Evolutionary conservation across 1,140 invertebrate genomes (phyloP).

Genomic region (Cataglyphis hispanica): DNA sequence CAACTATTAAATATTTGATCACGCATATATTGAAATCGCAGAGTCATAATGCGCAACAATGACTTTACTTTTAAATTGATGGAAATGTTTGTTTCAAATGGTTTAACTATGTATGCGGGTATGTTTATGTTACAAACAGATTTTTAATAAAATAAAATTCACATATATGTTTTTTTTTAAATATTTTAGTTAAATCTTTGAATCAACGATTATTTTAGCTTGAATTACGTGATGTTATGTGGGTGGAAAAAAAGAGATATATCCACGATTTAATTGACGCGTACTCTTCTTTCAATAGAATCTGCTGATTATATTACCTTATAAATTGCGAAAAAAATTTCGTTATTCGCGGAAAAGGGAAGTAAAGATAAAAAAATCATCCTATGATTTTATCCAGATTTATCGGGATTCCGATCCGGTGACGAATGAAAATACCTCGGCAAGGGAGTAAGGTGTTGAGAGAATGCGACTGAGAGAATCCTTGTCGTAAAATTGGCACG

Average conservation of each 20-base stretch:
- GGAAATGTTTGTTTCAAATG: not conserved
- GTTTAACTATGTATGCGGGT: not conserved
- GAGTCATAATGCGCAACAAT: constrained; percentile 13
- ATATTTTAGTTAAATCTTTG: too few relatives aligned
- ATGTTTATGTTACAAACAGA: too few relatives aligned
- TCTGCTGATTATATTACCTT: not conserved
- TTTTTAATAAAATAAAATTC: too few relatives aligned
- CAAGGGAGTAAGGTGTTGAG: not conserved
- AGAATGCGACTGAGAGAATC: constrained; percentile 13
- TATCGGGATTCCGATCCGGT: not conserved
- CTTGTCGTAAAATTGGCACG: constrained; percentile 44
- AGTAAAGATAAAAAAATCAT: not conserved
- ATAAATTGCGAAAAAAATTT: not conserved
- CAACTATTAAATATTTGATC: constrained; percentile 7
- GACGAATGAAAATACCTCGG: constrained; percentile 19
- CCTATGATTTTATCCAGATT: not conserved
- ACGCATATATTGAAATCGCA: not conserved
- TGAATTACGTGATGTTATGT: too few relatives aligned
- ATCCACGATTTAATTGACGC: not conserved
- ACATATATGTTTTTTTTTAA: too few relatives aligned
- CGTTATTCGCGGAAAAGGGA: not conserved
- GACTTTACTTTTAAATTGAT: constrained; percentile 14
- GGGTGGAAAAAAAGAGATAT: too few relatives aligned
- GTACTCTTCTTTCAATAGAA: not conserved
- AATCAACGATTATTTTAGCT: too few relatives aligned